Conservation (phyloP, 2,888 invertebrate genomes). For the Abrostola triplasia region DNA sequence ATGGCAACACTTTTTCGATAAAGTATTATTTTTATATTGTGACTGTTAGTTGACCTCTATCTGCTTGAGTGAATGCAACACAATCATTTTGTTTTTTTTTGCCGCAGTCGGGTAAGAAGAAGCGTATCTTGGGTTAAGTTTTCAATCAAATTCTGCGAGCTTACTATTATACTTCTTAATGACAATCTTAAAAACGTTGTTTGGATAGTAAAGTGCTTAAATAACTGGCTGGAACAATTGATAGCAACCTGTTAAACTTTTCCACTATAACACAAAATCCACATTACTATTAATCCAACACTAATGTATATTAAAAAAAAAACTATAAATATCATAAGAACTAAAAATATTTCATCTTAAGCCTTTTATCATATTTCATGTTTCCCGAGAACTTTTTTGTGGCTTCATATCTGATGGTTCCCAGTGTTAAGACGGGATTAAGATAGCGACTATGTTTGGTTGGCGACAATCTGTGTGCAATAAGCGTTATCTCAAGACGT, state of each 20-base stretch:
- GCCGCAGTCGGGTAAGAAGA: too few species aligned
- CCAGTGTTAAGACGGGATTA: constrained; percentile 68
- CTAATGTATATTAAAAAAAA: background rate
- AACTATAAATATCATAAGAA: background rate
- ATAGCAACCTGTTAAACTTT: background rate
- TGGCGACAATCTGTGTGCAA: constrained; percentile 65
- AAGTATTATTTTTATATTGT: constrained; percentile 23
- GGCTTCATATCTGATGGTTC: constrained; percentile 43
- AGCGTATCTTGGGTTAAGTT: too few species aligned
- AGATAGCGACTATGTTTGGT: constrained; percentile 69
- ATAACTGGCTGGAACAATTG: too few species aligned
- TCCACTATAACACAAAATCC: background rate
- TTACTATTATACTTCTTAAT: too few species aligned
- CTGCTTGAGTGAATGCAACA: too few species aligned
- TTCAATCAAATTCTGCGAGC: too few species aligned
- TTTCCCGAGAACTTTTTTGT: constrained; percentile 44
- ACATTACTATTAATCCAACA: too few species aligned
- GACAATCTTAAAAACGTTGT: too few species aligned
- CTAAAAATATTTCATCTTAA: constrained; percentile 3
- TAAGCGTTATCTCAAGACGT: constrained; percentile 67
- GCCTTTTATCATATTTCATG: constrained; percentile 30
- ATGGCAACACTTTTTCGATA: constrained; percentile 34
- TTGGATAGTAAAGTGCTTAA: too few species aligned
- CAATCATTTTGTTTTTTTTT: too few species aligned
- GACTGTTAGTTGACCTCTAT: background rate